Evolutionary conservation across 2,113 vertebrate genomes (phyloP).

Genomic region (Columba livia): DNA sequence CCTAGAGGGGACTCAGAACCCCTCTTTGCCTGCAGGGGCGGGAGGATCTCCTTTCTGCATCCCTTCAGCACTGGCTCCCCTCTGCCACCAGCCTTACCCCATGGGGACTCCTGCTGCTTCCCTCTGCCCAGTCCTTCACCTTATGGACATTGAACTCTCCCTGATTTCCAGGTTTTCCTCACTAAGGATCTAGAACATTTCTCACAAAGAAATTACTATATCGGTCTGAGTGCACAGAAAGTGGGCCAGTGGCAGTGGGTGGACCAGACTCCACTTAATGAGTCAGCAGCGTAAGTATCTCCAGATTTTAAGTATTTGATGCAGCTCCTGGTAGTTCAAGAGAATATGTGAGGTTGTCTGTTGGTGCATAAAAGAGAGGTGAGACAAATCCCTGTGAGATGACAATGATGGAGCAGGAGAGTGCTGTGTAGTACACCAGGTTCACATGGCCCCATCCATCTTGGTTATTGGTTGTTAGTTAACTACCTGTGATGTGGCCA

Average conservation of each 20-base stretch:
- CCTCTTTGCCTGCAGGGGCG: background rate
- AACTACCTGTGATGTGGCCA: background rate
- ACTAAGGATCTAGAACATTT: fast-evolving
- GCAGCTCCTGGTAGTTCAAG: background rate
- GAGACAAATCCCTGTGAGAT: background rate
- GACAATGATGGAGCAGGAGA: background rate
- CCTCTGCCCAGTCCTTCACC: background rate
- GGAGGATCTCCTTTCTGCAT: background rate
- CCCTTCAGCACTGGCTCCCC: background rate
- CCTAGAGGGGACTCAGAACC: too few species aligned
- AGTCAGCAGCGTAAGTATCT: constrained; percentile 30
- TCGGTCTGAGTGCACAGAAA: constrained; percentile 33
- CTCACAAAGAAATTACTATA: background rate
- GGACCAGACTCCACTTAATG: constrained; percentile 34
- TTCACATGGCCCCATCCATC: fast-evolving
- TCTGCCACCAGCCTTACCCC: background rate
- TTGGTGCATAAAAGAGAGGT: background rate
- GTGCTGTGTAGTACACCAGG: background rate
- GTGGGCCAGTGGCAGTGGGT: constrained; percentile 58
- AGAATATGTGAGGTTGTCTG: background rate
- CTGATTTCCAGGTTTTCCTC: constrained; percentile 54
- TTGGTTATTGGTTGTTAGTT: background rate
- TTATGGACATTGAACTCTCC: background rate
- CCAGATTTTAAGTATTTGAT: background rate
- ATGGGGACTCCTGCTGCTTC: background rate